A percentile compares a stretch with the other conserved stretches of the same genome.
Evolutionary conservation across 2,797 vertebrate species (phyloP).

Genomic region (Sebastolobus alascanus): DNA sequence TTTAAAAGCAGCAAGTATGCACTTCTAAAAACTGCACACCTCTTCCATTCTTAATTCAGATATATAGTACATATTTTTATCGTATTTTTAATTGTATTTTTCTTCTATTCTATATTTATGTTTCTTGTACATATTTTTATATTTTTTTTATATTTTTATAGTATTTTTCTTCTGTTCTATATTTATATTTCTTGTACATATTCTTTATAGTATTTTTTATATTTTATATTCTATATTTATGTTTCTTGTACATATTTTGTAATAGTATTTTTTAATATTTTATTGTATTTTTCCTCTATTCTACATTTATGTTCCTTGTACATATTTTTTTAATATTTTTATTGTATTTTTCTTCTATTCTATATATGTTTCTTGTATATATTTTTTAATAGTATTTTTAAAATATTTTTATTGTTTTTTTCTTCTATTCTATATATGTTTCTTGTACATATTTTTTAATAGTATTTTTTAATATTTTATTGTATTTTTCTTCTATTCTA

Average conservation of each 20-base stretch:
- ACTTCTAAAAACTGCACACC: not conserved
- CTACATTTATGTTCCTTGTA: not conserved
- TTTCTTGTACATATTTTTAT: not conserved
- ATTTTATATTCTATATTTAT: not conserved
- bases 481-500: too few species aligned
- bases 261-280: not conserved
- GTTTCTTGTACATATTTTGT: not conserved
- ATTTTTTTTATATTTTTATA: not conserved
- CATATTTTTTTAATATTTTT: not conserved
- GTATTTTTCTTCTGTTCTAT: not conserved
- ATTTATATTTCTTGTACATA: not conserved
- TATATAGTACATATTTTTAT: not conserved
- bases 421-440: not conserved
- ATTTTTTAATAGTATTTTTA: not conserved
- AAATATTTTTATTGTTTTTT: not conserved
- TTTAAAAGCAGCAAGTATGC: not conserved
- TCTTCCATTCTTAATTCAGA: not conserved
- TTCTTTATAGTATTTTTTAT: not conserved
- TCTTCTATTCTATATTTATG: not conserved
- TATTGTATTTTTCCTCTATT: not conserved
- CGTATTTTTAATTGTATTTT: not conserved
- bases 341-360: not conserved
- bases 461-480: not conserved
- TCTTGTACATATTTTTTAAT: not conserved
- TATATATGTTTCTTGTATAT: not conserved